These are phyloP conservation scores for Sternotherus odoratus DNA, from an alignment of 2,797 vertebrate species.

Conservation along the genomic window DNA sequence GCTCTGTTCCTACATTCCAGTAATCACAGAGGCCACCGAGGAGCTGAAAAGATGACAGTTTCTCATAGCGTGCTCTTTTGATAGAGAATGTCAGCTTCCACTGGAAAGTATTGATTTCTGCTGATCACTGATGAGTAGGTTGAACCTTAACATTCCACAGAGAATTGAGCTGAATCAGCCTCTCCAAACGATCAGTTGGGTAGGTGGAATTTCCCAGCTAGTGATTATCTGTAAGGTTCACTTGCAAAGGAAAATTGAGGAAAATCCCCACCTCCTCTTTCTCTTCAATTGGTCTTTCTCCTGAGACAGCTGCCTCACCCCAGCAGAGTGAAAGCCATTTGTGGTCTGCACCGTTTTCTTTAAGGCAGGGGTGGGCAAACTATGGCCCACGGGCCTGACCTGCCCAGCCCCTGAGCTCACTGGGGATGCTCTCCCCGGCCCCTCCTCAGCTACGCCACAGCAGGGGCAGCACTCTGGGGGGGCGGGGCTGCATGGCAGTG, in stretches of 20 bases:
- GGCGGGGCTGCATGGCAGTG: no score
- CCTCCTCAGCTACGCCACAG: no score
- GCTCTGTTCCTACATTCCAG: conserved; percentile 1
- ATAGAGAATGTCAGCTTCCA: conserved; percentile 16
- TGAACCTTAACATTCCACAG: conserved; percentile 18
- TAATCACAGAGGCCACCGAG: background rate
- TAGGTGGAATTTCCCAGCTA: background rate
- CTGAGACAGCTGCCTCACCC: background rate
- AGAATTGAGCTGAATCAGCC: conserved; percentile 44
- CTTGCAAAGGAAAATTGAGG: background rate
- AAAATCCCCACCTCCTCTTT: conserved; percentile 1
- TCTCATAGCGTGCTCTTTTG: conserved; percentile 9
- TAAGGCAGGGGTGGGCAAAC: background rate
- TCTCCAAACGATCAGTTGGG: background rate
- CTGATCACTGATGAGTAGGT: conserved; percentile 48
- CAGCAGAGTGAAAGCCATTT: background rate
- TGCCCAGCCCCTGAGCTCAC: no score
- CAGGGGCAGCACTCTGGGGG: no score
- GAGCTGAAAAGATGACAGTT: background rate
- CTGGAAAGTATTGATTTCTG: conserved; percentile 42
- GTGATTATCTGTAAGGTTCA: background rate
- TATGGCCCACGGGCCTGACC: no score
- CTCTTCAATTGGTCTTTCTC: background rate
- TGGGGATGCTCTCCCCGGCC: no score
- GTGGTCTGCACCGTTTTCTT: background rate